Evolutionary conservation across 2,113 vertebrate genomes (phyloP), one percentile per base, ranked within the genome.

Genomic region (Ctenodactylus gundi): DNA sequence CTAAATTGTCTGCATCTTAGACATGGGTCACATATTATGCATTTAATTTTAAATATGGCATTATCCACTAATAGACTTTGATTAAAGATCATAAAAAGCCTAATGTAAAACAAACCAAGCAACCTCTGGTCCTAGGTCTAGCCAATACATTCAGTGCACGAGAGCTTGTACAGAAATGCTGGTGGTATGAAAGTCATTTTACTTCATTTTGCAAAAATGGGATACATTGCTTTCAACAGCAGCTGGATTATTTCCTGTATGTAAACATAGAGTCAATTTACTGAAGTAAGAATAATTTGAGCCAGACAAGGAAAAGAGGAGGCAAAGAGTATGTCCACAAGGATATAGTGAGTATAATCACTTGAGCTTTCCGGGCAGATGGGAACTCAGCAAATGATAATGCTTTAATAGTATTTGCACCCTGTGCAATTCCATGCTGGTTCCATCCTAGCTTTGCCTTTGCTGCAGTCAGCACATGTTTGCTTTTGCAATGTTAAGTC

Each of bases 221-320:
- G 46, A 15, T 41, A 55, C 51, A 9, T 83, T 94, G 13, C 25
- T 85, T 88, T 90, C 93, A 94, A 72, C 10, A 73, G 60, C 60
- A 96, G 27, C 57, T 85, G 41, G 78, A 73, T 85, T 36, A 85
- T 82, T 95, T 90, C 82, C 49, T 91, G 29, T 82, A n/a, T 60
- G 36, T 82, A 88, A 95, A 88, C 23, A 88, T 7, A 72, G 15
- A 25, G 27, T 62, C 62, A 31, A 7, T 78, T 90, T 91, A 85
- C n/a, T 36, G 73, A 88, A 72, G 21, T 58, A 72, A 85, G 70
- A 53, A 77, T 25, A 91, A 78, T 92, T 62, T 73, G 67, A 34
- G 2, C 1, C 51, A 77, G 60, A 58, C 10, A 34, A 88, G 46
- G 34, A 44, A 73, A 92, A 90, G 20, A 13, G n/a, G 34, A 67